A percentile compares a stretch with the other conserved stretches of the same genome.
Evolutionary conservation across 2,113 vertebrate genomes (phyloP).

Genomic region (Pomatostomus ruficeps): DNA sequence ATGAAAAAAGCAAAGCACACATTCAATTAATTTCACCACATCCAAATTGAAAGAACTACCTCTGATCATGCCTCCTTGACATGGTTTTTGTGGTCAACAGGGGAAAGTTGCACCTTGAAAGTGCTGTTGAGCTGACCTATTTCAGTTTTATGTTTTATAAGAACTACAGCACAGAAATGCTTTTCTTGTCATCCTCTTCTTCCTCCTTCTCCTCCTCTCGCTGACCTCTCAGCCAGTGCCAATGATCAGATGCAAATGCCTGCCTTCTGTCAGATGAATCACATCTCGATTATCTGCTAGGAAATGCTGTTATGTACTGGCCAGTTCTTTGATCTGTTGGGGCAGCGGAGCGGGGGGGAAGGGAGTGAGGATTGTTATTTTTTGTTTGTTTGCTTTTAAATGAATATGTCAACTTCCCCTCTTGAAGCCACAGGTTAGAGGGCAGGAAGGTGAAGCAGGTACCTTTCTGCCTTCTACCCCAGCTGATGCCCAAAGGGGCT

Average conservation of each 20-base stretch:
- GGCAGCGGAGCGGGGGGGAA: no score
- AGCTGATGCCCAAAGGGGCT: no score
- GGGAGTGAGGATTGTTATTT: no score
- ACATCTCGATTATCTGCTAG: neutral
- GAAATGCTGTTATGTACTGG: neutral
- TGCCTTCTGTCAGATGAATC: neutral
- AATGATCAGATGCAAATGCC: neutral
- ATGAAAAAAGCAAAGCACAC: neutral
- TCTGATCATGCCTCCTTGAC: neutral
- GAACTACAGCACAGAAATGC: neutral
- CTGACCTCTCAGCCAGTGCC: neutral
- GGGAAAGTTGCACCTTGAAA: neutral
- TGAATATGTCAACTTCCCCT: no score
- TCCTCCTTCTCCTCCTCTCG: neutral
- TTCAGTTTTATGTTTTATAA: neutral
- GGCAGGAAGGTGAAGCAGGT: neutral
- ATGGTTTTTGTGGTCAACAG: fast-evolving
- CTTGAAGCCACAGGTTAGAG: neutral
- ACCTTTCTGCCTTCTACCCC: neutral
- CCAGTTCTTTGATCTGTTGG: neutral
- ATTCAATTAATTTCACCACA: neutral
- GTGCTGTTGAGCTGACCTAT: neutral
- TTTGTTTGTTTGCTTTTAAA: neutral
- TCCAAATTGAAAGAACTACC: neutral
- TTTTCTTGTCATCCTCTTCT: neutral